A percentile compares a stretch with the other conserved stretches of the same genome.
phyloP scores from a whole-genome alignment of 1,140 invertebrate genomes.

The Catajapyx aquilonaris region DNA sequence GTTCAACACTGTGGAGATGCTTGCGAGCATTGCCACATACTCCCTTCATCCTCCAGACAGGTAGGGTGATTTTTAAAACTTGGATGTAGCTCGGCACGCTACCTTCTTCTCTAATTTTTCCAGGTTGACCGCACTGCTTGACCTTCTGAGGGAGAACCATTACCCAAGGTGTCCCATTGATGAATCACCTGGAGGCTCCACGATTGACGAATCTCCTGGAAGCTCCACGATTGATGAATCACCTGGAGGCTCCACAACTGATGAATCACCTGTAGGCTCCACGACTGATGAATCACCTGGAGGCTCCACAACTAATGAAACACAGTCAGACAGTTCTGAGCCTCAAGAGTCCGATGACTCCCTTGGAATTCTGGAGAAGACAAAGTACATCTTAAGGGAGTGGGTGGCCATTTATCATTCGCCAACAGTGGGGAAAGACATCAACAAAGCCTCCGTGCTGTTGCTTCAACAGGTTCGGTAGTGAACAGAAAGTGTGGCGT shows the following conservation, averaged over 20 bases:
- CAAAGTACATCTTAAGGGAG: constrained; percentile 77
- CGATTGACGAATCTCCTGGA: constrained; percentile 43
- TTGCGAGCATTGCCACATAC: constrained; percentile 48
- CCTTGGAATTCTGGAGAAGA: constrained; percentile 82
- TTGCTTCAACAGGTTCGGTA: constrained; percentile 55
- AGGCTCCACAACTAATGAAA: constrained; percentile 70
- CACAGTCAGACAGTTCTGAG: constrained; percentile 73
- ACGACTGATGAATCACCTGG: constrained; percentile 43
- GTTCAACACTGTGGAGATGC: constrained; percentile 58
- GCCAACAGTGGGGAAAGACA: constrained; percentile 55
- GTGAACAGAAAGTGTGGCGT: constrained; percentile 1
- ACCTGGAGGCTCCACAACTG: too few relatives aligned
- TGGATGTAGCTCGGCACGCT: too few relatives aligned
- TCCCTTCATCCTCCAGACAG: constrained; percentile 60
- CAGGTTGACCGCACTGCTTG: constrained; percentile 45
- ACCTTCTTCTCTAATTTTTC: too few relatives aligned
- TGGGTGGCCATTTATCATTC: constrained; percentile 85
- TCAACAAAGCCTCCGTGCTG: constrained; percentile 77
- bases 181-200: constrained; percentile 43
- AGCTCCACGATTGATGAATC: too few relatives aligned
- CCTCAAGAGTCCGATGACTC: constrained; percentile 83
- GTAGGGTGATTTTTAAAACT: too few relatives aligned
- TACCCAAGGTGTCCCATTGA: constrained; percentile 44
- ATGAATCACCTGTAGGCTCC: constrained; percentile 51
- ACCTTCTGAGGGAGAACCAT: constrained; percentile 47